These are phyloP conservation scores for Sepiola atlantica DNA, from an alignment of 2,888 invertebrate species.

Conservation along the genomic window DNA sequence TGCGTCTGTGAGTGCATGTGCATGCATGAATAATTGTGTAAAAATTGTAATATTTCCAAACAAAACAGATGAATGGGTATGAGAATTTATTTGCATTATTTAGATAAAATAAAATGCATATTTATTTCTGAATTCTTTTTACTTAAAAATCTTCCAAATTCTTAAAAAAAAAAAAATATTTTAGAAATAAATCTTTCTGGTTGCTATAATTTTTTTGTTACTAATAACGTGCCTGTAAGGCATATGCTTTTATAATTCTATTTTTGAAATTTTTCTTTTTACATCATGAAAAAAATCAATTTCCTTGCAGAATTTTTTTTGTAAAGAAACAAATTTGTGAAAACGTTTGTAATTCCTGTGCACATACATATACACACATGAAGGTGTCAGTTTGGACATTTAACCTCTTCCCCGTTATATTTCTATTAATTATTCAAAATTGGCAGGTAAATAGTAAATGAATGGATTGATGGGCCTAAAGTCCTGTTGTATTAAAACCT, in stretches of 20 bases:
- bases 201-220: background rate
- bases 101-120: background rate
- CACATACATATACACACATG: background rate
- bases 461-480: background rate
- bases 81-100: conserved; percentile 7
- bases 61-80: background rate
- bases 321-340: background rate
- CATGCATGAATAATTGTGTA: background rate
- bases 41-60: background rate
- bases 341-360: background rate
- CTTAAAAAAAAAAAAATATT: background rate
- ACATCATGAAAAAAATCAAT: background rate
- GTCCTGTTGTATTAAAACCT: background rate
- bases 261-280: background rate
- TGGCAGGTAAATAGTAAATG: conserved; percentile 21
- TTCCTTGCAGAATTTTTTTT: background rate
- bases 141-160: background rate
- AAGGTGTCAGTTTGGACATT: background rate
- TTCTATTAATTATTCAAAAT: conserved; percentile 21
- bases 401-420: conserved; percentile 6
- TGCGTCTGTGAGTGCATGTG: background rate
- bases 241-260: background rate
- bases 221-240: background rate
- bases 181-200: background rate
- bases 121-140: background rate